Conservation (phyloP, 2,113 vertebrate genomes). For the Syrmaticus mikado region DNA sequence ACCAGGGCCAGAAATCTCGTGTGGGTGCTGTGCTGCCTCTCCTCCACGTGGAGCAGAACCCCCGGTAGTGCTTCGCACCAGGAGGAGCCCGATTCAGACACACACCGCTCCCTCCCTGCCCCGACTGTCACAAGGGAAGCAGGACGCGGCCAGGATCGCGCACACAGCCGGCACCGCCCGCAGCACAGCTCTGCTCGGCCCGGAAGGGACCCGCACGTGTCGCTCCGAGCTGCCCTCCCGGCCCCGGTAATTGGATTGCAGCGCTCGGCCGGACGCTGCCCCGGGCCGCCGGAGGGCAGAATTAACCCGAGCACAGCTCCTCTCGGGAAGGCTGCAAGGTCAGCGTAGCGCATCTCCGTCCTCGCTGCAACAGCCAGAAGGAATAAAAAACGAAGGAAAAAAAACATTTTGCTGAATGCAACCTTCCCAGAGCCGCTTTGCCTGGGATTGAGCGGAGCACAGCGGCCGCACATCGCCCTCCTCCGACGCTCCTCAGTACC, state of each 20-base stretch:
- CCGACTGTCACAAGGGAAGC: too few species aligned
- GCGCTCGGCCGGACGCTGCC: neutral
- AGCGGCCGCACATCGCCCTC: constrained; percentile 29
- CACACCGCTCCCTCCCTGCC: too few species aligned
- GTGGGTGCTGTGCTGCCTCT: neutral
- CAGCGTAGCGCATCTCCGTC: fast-evolving
- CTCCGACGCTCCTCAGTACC: neutral
- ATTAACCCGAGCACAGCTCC: neutral
- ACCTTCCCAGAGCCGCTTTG: fast-evolving
- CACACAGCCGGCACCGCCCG: neutral
- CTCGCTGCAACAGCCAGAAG: neutral
- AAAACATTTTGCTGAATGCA: neutral
- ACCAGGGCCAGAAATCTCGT: neutral
- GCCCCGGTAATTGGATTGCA: constrained; percentile 50
- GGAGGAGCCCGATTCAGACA: too few species aligned
- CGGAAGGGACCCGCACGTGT: neutral
- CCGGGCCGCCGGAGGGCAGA: neutral
- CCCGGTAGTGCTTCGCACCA: too few species aligned
- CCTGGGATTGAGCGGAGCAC: neutral
- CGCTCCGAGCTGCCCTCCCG: neutral
- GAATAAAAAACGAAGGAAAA: too few species aligned
- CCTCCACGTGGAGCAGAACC: too few species aligned
- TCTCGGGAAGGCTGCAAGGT: neutral
- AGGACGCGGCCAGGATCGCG: neutral
- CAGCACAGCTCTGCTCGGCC: neutral